Evolutionary conservation across 2,113 vertebrate species (phyloP).

Genomic region (Ploceus nigricollis): DNA sequence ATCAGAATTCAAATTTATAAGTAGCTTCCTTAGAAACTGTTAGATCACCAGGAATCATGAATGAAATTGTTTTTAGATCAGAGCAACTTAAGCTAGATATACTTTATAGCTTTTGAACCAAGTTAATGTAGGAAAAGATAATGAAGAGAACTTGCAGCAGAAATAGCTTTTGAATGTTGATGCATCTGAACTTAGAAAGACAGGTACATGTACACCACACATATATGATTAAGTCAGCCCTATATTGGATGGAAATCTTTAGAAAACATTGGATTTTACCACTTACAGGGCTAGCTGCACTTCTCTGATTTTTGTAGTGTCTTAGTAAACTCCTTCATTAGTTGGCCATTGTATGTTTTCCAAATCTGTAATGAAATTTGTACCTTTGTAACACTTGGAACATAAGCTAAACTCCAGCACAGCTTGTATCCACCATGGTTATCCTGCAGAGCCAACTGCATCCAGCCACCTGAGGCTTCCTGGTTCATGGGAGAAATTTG

Average conservation of each 20-base stretch:
- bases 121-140: background rate
- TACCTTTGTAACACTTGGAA: background rate
- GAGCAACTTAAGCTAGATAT: background rate
- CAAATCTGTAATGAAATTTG: background rate
- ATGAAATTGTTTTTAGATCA: background rate
- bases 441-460: background rate
- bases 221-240: background rate
- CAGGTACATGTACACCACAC: background rate
- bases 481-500: background rate
- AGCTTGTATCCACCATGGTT: background rate
- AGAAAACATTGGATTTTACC: background rate
- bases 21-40: background rate
- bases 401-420: background rate
- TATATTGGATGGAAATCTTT: background rate
- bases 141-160: background rate
- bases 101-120: background rate
- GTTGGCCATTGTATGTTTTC: background rate
- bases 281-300: background rate
- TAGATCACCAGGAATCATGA: background rate
- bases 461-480: background rate
- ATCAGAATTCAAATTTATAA: background rate
- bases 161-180: background rate
- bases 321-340: background rate
- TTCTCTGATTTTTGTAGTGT: background rate
- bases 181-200: background rate